These are phyloP conservation scores for Platycnemis pennipes DNA, from an alignment of 2,888 invertebrate genomes.

Conservation along the genomic window DNA sequence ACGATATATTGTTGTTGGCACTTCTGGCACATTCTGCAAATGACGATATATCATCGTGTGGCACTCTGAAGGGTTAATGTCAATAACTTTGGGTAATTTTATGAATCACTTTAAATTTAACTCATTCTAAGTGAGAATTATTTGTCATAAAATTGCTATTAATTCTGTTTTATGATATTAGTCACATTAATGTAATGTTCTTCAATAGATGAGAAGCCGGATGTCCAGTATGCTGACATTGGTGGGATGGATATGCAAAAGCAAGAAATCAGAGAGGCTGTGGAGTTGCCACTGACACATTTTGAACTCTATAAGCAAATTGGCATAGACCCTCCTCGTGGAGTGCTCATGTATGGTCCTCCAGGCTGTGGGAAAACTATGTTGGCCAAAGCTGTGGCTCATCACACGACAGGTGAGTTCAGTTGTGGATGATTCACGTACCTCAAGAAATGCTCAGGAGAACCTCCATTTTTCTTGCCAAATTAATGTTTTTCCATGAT, in stretches of 20 bases:
- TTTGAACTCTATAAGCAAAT: constrained; percentile 99
- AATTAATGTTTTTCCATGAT: too few relatives aligned
- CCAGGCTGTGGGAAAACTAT: constrained; percentile 99
- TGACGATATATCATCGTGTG: too few relatives aligned
- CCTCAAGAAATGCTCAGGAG: too few relatives aligned
- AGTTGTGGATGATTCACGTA: too few relatives aligned
- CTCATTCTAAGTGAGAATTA: neutral
- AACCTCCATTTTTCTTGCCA: too few relatives aligned
- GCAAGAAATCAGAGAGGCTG: constrained; percentile 99
- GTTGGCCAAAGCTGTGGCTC: constrained; percentile 99
- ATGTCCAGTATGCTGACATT: constrained; percentile 97
- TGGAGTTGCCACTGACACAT: constrained; percentile 98
- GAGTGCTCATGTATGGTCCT: constrained; percentile 99
- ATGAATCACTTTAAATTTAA: too few relatives aligned
- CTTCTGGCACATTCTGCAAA: too few relatives aligned
- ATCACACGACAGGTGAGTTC: constrained; percentile 93
- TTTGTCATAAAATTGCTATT: neutral
- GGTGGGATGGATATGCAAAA: constrained; percentile 99
- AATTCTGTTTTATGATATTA: too few relatives aligned
- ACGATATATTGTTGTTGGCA: too few relatives aligned
- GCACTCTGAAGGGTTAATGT: too few relatives aligned
- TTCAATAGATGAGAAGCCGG: constrained; percentile 99
- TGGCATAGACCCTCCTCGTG: constrained; percentile 99
- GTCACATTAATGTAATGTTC: too few relatives aligned
- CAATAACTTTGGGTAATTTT: too few relatives aligned